phyloP scores from a whole-genome alignment of 2,113 vertebrate species.

The Dicentrarchus labrax region DNA sequence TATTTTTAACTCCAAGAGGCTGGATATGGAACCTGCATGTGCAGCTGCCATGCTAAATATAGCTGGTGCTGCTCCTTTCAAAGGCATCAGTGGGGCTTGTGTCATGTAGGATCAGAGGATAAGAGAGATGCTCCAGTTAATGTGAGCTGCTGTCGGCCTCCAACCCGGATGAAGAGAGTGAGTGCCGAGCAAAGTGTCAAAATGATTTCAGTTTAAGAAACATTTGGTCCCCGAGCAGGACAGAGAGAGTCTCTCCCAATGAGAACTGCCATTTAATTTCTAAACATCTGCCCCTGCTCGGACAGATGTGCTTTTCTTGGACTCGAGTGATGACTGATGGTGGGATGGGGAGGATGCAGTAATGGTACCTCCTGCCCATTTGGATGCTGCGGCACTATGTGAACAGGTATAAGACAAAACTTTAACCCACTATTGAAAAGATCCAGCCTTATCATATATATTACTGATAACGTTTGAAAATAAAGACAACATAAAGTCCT shows the following conservation, averaged over 20 bases:
- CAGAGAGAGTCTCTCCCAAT: constrained; percentile 12
- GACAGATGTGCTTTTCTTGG: constrained; percentile 29
- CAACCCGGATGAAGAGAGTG: constrained; percentile 20
- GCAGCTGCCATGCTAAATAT: constrained; percentile 75
- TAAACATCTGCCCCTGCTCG: constrained; percentile 45
- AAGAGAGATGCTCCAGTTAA: constrained; percentile 66
- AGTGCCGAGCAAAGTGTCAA: constrained; percentile 39
- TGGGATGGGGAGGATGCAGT: background rate
- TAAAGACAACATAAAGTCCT: background rate
- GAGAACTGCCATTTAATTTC: constrained; percentile 15
- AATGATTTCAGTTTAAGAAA: constrained; percentile 57
- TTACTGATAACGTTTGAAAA: background rate
- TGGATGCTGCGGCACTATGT: background rate
- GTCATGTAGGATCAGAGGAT: constrained; percentile 67
- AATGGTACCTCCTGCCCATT: background rate
- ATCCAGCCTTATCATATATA: background rate
- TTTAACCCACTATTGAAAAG: background rate
- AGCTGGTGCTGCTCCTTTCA: constrained; percentile 64
- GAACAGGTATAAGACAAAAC: background rate
- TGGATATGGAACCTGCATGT: constrained; percentile 49
- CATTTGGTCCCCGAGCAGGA: constrained; percentile 44
- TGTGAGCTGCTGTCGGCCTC: constrained; percentile 54
- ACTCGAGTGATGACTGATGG: constrained; percentile 1
- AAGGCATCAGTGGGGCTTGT: constrained; percentile 62
- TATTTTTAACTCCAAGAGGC: constrained; percentile 31